These are phyloP conservation scores for Drosophila mulleri DNA, from an alignment of 2,888 invertebrate genomes.

Conservation along the genomic window DNA sequence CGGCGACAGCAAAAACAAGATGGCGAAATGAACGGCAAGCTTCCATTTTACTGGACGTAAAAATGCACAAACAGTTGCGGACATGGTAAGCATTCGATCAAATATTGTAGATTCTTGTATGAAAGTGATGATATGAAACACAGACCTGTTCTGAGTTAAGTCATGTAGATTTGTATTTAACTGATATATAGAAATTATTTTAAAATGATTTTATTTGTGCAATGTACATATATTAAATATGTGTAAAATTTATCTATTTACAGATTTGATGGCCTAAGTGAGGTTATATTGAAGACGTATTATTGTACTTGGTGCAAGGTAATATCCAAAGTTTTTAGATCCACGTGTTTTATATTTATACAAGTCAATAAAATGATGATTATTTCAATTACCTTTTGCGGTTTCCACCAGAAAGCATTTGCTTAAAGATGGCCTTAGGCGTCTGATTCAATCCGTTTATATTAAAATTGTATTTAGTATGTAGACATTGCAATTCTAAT, in stretches of 20 bases:
- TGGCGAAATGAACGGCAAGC: slow-evolving; percentile 10
- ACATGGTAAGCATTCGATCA: slow-evolving; percentile 15
- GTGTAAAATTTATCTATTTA: slow-evolving; percentile 2
- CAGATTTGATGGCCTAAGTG: slow-evolving; percentile 10
- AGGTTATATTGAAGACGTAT: slow-evolving; percentile 37
- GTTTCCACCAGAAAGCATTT: slow-evolving; percentile 85
- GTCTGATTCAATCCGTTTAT: slow-evolving; percentile 78
- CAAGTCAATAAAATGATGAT: slow-evolving; percentile 78
- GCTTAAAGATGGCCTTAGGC: slow-evolving; percentile 83
- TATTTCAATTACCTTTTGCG: slow-evolving; percentile 84
- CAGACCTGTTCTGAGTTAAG: slow-evolving; percentile 46
- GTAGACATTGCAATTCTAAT: not conserved
- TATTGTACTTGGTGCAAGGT: slow-evolving; percentile 20
- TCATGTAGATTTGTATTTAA: slow-evolving; percentile 36
- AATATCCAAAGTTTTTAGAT: slow-evolving; percentile 2
- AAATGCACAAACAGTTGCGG: not conserved
- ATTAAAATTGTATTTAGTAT: not conserved
- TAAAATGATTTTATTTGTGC: not conserved
- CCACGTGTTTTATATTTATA: slow-evolving; percentile 32
- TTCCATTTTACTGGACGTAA: not conserved
- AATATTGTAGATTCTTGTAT: not conserved
- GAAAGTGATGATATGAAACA: slow-evolving; percentile 34
- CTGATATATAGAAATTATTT: slow-evolving; percentile 14
- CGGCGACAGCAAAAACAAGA: slow-evolving; percentile 6
- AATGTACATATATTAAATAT: not conserved